Evolutionary conservation across 2,113 vertebrate genomes (phyloP).

Genomic region (Catharus fuscescens): DNA sequence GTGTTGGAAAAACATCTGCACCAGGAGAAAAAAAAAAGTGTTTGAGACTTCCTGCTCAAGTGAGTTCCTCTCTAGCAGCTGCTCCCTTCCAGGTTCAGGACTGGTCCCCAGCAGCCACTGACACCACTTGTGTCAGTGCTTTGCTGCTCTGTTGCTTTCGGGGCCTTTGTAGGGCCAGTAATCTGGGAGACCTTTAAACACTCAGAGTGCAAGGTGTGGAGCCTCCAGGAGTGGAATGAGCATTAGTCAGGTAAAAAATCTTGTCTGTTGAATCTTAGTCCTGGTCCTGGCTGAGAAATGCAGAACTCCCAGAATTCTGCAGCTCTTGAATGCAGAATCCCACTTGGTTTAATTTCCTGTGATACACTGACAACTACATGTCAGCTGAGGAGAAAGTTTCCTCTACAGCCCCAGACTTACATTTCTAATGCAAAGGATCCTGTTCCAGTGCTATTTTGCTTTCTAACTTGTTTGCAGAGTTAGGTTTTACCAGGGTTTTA

Average conservation of each 20-base stretch:
- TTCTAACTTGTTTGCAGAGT: background rate
- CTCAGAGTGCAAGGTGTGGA: background rate
- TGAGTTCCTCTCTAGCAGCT: background rate
- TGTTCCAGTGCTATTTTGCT: background rate
- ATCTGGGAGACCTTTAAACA: background rate
- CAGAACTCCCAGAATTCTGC: background rate
- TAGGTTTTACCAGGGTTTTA: slow-evolving; percentile 15
- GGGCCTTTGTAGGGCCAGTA: background rate
- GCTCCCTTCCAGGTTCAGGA: background rate
- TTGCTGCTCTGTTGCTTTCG: background rate
- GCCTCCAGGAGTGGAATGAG: background rate
- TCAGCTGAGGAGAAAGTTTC: background rate
- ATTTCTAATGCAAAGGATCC: background rate
- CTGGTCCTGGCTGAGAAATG: background rate
- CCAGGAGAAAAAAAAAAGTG: background rate
- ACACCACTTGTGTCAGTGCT: background rate
- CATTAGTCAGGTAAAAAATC: background rate
- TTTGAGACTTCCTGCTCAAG: background rate
- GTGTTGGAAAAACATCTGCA: background rate
- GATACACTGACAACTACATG: background rate
- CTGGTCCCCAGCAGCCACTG: background rate
- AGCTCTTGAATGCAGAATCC: background rate
- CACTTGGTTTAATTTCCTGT: rapidly evolving
- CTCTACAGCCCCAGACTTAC: background rate
- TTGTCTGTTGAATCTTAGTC: background rate